Evolutionary conservation across 2,888 invertebrate genomes (phyloP).

Genomic region (Ephialtes manifestator): DNA sequence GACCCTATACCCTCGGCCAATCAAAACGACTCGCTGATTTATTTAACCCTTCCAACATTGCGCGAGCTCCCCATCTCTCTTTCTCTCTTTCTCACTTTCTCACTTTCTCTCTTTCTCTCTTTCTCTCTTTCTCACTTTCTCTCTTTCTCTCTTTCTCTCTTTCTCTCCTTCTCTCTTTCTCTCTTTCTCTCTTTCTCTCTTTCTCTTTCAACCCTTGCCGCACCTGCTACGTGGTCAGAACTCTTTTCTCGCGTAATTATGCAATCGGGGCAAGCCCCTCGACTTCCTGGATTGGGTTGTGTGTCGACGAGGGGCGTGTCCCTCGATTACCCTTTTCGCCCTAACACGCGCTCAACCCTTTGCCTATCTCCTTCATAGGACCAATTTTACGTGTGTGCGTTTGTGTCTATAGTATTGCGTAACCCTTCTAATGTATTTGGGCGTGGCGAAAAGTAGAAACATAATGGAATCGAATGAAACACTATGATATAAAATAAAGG

Average conservation of each 20-base stretch:
- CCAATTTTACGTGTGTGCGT: constrained; percentile 4
- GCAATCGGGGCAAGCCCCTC: constrained; percentile 76
- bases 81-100: constrained; percentile 22
- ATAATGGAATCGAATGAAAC: neutral
- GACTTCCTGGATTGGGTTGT: constrained; percentile 77
- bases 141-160: constrained; percentile 28
- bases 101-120: constrained; percentile 11
- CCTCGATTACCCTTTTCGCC: constrained; percentile 57
- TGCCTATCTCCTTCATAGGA: constrained; percentile 21
- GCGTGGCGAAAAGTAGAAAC: constrained; percentile 37
- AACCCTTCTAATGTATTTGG: constrained; percentile 32
- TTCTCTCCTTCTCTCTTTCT: constrained; percentile 14
- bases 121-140: neutral
- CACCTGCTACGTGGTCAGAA: constrained; percentile 75
- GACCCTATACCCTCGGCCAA: constrained; percentile 77
- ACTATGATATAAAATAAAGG: too few relatives aligned
- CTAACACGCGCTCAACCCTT: constrained; percentile 76
- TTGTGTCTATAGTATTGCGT: constrained; percentile 2
- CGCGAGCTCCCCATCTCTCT: constrained; percentile 40
- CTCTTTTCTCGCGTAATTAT: constrained; percentile 80
- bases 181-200: neutral
- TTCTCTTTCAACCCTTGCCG: constrained; percentile 72
- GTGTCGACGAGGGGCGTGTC: constrained; percentile 77
- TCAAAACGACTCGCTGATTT: constrained; percentile 78
- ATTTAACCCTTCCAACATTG: constrained; percentile 79